Evolutionary conservation across 2,113 vertebrate genomes (phyloP).

Genomic region (Sorex araneus): DNA sequence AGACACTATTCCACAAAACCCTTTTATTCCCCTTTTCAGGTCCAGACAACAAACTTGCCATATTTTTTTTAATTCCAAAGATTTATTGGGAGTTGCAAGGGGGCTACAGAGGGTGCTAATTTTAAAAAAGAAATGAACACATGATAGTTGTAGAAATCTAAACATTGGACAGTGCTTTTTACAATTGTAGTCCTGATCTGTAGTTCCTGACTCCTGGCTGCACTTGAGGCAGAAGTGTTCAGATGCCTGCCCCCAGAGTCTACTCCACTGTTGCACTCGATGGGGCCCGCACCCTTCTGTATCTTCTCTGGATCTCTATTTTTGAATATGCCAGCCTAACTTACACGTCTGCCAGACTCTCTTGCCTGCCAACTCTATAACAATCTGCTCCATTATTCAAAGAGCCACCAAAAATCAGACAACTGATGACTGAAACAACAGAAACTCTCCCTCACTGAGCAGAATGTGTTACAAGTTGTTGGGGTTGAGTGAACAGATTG

Average conservation of each 20-base stretch:
- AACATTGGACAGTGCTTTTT: slow-evolving; percentile 61
- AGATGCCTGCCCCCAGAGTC: not conserved
- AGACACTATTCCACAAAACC: slow-evolving; percentile 5
- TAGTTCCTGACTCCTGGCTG: slow-evolving; percentile 17
- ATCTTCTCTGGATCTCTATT: slow-evolving; percentile 40
- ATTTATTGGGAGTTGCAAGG: slow-evolving; percentile 47
- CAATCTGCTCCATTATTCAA: slow-evolving; percentile 46
- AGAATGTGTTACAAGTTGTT: not conserved
- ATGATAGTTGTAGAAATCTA: slow-evolving; percentile 52
- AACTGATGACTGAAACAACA: slow-evolving; percentile 42
- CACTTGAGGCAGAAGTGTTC: not conserved
- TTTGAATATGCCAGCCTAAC: slow-evolving; percentile 17
- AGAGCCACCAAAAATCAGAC: slow-evolving; percentile 53
- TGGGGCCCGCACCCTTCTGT: not conserved
- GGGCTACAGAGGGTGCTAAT: slow-evolving; percentile 3
- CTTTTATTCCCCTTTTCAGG: slow-evolving; percentile 47
- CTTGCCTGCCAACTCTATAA: slow-evolving; percentile 12
- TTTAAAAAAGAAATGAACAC: slow-evolving; percentile 28
- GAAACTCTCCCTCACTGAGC: not conserved
- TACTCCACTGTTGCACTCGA: not conserved
- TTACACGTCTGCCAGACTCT: slow-evolving; percentile 19
- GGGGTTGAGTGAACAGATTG: not conserved
- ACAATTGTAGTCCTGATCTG: slow-evolving; percentile 14
- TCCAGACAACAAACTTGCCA: not conserved
- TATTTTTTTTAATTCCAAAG: slow-evolving; percentile 49